These are phyloP conservation scores for Xanthorhoe spadicearia DNA, from an alignment of 2,888 invertebrate species.

Conservation along the genomic window DNA sequence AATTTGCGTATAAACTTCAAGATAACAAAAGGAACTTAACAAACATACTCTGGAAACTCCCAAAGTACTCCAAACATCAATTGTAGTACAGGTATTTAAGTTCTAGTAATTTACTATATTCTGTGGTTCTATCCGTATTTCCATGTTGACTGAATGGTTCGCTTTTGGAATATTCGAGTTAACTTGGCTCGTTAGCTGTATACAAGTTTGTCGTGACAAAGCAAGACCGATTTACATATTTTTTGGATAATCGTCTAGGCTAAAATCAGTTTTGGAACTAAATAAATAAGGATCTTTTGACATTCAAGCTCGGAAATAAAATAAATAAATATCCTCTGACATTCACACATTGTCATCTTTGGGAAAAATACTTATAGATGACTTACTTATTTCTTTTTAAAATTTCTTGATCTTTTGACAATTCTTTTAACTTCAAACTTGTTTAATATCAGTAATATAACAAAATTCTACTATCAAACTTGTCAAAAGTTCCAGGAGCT, in stretches of 20 bases:
- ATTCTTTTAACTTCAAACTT: no score
- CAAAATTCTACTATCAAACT: not conserved
- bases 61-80: not conserved
- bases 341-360: no score
- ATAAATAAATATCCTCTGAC: no score
- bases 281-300: not conserved
- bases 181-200: conserved; percentile 1
- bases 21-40: not conserved
- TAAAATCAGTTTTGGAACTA: not conserved
- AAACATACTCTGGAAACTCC: not conserved
- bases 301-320: no score
- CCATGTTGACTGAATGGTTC: not conserved
- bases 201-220: not conserved
- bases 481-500: not conserved
- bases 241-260: not conserved
- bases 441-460: not conserved
- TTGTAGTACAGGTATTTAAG: not conserved
- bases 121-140: not conserved
- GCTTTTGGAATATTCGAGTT: not conserved
- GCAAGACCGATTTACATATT: not conserved
- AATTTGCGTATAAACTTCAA: not conserved
- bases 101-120: not conserved
- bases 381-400: no score
- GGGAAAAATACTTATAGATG: no score
- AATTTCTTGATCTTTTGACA: no score